phyloP scores from a whole-genome alignment of 2,797 vertebrate genomes.

The Philypnodon macrostomus region DNA sequence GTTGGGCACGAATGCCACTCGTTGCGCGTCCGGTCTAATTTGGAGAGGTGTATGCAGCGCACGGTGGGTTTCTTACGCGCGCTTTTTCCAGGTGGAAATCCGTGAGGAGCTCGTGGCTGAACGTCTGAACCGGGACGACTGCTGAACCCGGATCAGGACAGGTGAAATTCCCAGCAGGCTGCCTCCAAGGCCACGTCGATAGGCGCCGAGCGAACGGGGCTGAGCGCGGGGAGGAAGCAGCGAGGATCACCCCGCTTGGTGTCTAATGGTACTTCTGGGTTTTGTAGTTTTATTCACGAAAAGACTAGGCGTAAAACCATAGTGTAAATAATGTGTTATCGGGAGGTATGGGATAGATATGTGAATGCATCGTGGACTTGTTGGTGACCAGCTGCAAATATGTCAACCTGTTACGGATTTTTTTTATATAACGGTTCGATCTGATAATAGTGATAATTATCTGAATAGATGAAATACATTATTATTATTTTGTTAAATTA shows the following conservation, averaged over 20 bases:
- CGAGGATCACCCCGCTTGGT: not conserved
- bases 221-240: constrained; percentile 43
- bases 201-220: constrained; percentile 30
- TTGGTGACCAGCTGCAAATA: not conserved
- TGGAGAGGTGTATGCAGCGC: constrained; percentile 76
- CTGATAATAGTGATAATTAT: too few relatives aligned
- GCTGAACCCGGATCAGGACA: constrained; percentile 73
- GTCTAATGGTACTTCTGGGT: not conserved
- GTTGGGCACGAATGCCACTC: constrained; percentile 75
- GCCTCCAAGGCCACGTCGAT: constrained; percentile 62
- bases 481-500: too few relatives aligned
- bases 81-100: constrained; percentile 75
- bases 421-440: too few relatives aligned
- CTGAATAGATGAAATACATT: not conserved
- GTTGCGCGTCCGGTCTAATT: constrained; percentile 74
- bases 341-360: not conserved
- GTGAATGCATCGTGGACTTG: not conserved
- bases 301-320: not conserved
- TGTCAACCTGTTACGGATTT: not conserved
- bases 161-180: constrained; percentile 75
- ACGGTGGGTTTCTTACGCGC: constrained; percentile 52
- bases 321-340: too few relatives aligned
- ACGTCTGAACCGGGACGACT: constrained; percentile 64
- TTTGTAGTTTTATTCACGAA: constrained; percentile 1
- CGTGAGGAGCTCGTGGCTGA: constrained; percentile 62